phyloP scores from a whole-genome alignment of 2,888 invertebrate genomes.

The Blera fallax region DNA sequence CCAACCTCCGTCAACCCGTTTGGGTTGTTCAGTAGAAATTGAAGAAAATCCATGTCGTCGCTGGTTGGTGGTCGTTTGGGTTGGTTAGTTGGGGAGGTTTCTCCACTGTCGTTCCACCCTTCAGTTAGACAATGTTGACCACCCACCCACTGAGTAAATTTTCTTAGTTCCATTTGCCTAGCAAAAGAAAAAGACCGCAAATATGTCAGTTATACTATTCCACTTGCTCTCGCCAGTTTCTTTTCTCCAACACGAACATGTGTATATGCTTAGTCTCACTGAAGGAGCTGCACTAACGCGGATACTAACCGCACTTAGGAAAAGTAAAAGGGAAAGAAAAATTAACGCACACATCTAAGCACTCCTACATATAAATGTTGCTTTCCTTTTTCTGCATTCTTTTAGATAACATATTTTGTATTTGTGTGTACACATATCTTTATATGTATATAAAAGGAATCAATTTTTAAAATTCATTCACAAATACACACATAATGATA shows the following conservation, averaged over 20 bases:
- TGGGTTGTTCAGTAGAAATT: neutral
- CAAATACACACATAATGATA: constrained; percentile 7
- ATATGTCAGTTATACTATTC: constrained; percentile 2
- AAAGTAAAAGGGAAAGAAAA: constrained; percentile 6
- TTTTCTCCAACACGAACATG: constrained; percentile 14
- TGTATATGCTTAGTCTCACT: neutral
- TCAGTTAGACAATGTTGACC: neutral
- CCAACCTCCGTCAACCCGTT: neutral
- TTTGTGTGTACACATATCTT: neutral
- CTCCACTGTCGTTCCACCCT: neutral
- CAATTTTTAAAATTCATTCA: neutral
- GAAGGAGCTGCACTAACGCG: constrained; percentile 18
- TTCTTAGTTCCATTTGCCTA: constrained; percentile 20
- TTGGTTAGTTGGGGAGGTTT: constrained; percentile 4
- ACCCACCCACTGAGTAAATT: constrained; percentile 6
- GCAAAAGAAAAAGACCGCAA: constrained; percentile 31
- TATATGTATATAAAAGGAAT: neutral
- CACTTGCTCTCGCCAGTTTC: constrained; percentile 11
- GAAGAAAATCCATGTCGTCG: constrained; percentile 7
- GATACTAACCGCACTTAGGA: constrained; percentile 8
- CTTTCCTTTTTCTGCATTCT: constrained; percentile 19
- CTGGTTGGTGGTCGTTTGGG: constrained; percentile 13
- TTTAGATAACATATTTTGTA: constrained; percentile 15
- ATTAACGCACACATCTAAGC: constrained; percentile 30
- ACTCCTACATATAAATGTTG: neutral